Conservation (phyloP, 2,888 invertebrate species). For the Cyaniris semiargus region DNA sequence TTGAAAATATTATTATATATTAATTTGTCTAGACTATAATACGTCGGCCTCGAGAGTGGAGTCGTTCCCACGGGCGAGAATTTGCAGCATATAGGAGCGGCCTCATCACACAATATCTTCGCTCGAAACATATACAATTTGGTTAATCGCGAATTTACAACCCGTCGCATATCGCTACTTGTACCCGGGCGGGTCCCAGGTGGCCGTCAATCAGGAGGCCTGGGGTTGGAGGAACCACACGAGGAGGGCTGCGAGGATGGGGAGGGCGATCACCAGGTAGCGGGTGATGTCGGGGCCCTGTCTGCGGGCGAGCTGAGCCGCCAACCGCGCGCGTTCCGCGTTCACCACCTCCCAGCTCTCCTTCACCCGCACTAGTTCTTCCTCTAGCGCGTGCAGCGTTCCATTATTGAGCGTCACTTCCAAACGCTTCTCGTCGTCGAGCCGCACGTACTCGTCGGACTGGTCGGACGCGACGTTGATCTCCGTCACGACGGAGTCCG, state of each 20-base stretch:
- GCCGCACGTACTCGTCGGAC: constrained; percentile 52
- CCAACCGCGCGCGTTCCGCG: constrained; percentile 82
- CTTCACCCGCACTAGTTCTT: constrained; percentile 87
- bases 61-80: constrained; percentile 7
- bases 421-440: constrained; percentile 55
- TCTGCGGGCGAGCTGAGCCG: constrained; percentile 79
- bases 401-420: constrained; percentile 71
- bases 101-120: background rate
- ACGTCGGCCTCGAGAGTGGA: constrained; percentile 46
- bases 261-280: constrained; percentile 79
- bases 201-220: constrained; percentile 83
- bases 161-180: constrained; percentile 50
- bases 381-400: constrained; percentile 83
- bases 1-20: constrained; percentile 43
- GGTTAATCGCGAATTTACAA: background rate
- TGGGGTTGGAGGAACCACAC: constrained; percentile 82
- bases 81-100: background rate
- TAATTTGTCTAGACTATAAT: constrained; percentile 59
- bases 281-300: constrained; percentile 81
- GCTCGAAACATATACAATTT: constrained; percentile 11
- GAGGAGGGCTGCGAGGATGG: constrained; percentile 78
- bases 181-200: constrained; percentile 78
- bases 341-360: constrained; percentile 85
- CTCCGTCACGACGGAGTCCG: constrained; percentile 66
- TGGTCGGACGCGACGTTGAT: constrained; percentile 48